A percentile compares a stretch with the other conserved stretches of the same genome.
phyloP scores from a whole-genome alignment of 2,888 invertebrate species.

The Mimumesa dahlbomi region DNA sequence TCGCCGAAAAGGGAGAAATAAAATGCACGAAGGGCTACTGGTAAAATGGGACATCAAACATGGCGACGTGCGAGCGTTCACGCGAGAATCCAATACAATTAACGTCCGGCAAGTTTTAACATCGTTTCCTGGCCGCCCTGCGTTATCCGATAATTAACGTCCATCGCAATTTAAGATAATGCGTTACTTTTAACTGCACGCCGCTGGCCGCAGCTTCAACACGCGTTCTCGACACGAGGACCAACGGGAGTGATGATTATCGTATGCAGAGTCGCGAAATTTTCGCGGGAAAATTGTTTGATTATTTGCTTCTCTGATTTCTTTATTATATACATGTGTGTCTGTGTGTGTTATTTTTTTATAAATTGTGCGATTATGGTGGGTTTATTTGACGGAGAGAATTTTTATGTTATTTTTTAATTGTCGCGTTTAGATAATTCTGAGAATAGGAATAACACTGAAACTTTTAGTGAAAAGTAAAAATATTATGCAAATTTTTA shows the following conservation, averaged over 20 bases:
- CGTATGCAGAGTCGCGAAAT: too few relatives aligned
- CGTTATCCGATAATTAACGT: conserved; percentile 64
- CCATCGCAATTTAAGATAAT: conserved; percentile 56
- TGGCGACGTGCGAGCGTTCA: conserved; percentile 15
- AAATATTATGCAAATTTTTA: too few relatives aligned
- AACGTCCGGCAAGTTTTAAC: conserved; percentile 64
- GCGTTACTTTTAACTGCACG: conserved; percentile 26
- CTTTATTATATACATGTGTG: too few relatives aligned
- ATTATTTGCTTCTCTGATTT: too few relatives aligned
- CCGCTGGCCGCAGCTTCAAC: neutral
- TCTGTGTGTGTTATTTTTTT: too few relatives aligned
- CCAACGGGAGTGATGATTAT: neutral
- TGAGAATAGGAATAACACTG: too few relatives aligned
- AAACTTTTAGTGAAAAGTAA: too few relatives aligned
- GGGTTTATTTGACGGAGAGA: too few relatives aligned
- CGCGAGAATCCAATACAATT: conserved; percentile 64
- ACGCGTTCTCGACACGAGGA: neutral
- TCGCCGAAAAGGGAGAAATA: neutral
- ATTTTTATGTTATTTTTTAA: too few relatives aligned
- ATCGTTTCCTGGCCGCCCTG: conserved; percentile 58
- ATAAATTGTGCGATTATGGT: too few relatives aligned
- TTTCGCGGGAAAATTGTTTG: too few relatives aligned
- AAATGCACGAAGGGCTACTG: neutral
- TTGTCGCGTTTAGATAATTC: too few relatives aligned
- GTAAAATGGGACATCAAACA: conserved; percentile 24